Evolutionary conservation across 2,888 invertebrate species (phyloP), one percentile per base, ranked within the genome.

Genomic region (Coelopa pilipes): DNA sequence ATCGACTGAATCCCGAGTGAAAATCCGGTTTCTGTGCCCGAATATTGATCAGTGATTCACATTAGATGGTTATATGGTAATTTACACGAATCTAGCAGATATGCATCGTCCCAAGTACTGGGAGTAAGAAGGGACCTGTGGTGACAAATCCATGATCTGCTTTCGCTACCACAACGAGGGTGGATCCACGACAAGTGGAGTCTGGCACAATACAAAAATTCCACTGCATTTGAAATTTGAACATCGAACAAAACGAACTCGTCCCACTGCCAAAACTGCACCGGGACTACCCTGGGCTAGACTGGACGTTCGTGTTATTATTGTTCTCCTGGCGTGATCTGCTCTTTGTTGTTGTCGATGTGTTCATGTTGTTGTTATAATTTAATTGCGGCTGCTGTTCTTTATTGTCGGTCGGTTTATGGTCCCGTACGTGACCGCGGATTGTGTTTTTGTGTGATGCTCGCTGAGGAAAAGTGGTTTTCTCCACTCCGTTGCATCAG

Each of bases 401-500:
- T 34, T 34, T 34, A 34, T 34, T 34, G 34, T 34, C 34, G 34
- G 34, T 34, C 34, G 34, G 34, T 34, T 34, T 34, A 34, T 34
- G 34, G 34, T 34, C 7, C 34, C 49, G 12, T 50, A 69, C 24
- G 21, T 66, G 59, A 70, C 57, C 63, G 74, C 63, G 45, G 68
- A 46, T 57, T 73, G 72, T 70, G 65, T 72, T 70, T 70, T 47
- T n/a, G 11, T 34, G 34, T 7, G 2, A 7, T 7, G 7, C 34
- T 34, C 34, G 7, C 34, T 34, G 34, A n/a, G 34, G 15, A 62
- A 62, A 21, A 45, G 53, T 62, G n/a, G 74, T 75, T 76, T 78
- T 79, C 77, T 75, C 75, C 65, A 74, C 46, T 72, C 55, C 75
- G 71, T 60, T 57, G 69, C 59, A 59, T 47, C 19, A 17, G 67